Base-by-base conservation (phyloP, 2,888 invertebrate species). In the Petrolisthes cinctipes region DNA sequence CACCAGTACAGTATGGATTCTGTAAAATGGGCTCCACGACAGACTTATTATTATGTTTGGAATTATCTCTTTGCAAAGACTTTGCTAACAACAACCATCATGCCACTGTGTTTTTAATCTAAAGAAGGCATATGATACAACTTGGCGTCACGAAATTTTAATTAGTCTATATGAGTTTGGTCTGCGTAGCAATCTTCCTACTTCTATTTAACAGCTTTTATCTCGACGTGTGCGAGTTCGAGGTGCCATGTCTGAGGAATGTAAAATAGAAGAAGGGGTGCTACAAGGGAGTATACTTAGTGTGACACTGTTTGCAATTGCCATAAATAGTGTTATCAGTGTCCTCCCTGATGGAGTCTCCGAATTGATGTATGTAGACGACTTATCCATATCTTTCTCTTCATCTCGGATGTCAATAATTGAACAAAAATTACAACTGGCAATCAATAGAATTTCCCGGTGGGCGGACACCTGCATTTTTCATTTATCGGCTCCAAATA, bases 111-210 rank as follows among this genome's bases (percentile, higher is more conserved):
- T 78, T 51, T 78, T 78, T 17, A 20, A 37, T 51, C 37, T 51
- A 17, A 17, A 51, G 53, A 73, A 73, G 53, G 78, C 53, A 51
- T 78, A 78, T 78, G 78, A 78, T 17, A 78, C 78, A 37, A 17
- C 78, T 7, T 78, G 78, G 78, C 37, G 17, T 23, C 78, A 78
- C 37, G 78, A 6, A 7, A 78, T 78, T 78, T 78, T 78, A 51
- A 7, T 73, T 20, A 14, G 5, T n/a, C 14, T 14, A 5, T 5
- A 20, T 73, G 73, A 73, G 73, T 73, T 73, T 20, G 73, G 73
- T 73, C 73, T 73, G 7, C n/a, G 14, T 14, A n/a, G 73, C 11
- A 6, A n/a, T n/a, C n/a, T 73, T 7, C 73, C n/a, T 20, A 20
- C n/a, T 73, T 73, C 20, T 73, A 73, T 73, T 73, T 5, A 20